Percentiles rank a stretch among this genome's conserved stretches.
Conservation (phyloP, 2,888 invertebrate species). For the Hypomecis atomaria region DNA sequence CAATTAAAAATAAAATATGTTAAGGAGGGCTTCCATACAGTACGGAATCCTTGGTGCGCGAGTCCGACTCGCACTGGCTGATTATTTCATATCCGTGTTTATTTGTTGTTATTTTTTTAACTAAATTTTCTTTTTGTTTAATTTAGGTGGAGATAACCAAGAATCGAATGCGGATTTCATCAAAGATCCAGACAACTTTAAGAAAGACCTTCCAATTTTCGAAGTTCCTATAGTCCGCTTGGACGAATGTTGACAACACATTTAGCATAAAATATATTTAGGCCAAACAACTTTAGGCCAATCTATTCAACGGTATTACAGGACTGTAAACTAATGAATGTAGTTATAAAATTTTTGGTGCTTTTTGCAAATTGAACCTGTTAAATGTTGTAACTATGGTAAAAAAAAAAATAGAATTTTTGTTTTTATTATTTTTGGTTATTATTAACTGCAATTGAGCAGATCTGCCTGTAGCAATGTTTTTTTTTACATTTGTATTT, state of each 20-base stretch:
- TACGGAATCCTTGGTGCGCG: no score
- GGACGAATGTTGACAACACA: conserved; percentile 59
- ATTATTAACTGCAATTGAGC: background rate
- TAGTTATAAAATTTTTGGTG: conserved; percentile 2
- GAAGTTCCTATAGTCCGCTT: conserved; percentile 58
- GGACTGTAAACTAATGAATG: background rate
- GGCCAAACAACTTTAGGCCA: background rate
- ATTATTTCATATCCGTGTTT: no score
- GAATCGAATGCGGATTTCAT: conserved; percentile 64
- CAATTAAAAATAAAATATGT: no score
- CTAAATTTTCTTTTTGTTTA: background rate
- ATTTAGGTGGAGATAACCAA: conserved; percentile 50
- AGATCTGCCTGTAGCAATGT: no score
- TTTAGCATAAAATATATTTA: background rate
- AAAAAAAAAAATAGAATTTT: background rate
- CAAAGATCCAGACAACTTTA: conserved; percentile 60
- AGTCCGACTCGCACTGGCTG: no score
- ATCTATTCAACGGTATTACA: conserved; percentile 4
- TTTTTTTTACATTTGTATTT: no score
- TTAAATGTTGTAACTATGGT: background rate
- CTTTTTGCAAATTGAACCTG: background rate
- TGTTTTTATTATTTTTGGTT: background rate
- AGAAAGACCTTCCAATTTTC: conserved; percentile 55
- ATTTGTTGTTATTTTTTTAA: background rate
- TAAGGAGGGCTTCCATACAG: no score